phyloP scores from a whole-genome alignment of 2,113 vertebrate genomes.

The Trinectes maculatus region DNA sequence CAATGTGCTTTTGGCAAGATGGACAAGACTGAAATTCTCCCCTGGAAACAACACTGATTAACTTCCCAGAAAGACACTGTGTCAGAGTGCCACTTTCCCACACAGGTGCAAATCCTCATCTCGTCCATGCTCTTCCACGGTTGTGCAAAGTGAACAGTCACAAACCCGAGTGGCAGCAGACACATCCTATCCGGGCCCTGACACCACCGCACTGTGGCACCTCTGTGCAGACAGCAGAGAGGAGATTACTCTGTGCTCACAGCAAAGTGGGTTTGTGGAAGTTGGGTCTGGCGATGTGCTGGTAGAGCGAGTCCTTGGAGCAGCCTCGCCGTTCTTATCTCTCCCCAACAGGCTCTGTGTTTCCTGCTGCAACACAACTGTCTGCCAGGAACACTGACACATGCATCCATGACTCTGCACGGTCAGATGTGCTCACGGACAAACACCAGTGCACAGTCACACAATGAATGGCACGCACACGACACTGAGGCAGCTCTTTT shows the following conservation, averaged over 20 bases:
- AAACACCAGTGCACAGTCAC: constrained; percentile 37
- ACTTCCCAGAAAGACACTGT: constrained; percentile 27
- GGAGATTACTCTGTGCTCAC: constrained; percentile 72
- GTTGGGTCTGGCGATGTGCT: constrained; percentile 73
- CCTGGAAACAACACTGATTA: constrained; percentile 55
- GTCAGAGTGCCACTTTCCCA: constrained; percentile 8
- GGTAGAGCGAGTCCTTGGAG: constrained; percentile 71
- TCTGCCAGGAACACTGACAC: constrained; percentile 65
- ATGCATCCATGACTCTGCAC: constrained; percentile 48
- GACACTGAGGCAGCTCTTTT: constrained; percentile 42
- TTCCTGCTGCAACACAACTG: constrained; percentile 70
- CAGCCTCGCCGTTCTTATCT: constrained; percentile 75
- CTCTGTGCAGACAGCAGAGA: constrained; percentile 55
- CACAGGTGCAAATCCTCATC: too few relatives aligned
- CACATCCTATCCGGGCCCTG: constrained; percentile 55
- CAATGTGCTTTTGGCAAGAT: constrained; percentile 45
- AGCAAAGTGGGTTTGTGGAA: constrained; percentile 80
- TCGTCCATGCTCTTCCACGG: not conserved
- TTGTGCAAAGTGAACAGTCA: constrained; percentile 54
- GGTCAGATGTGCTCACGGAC: constrained; percentile 50
- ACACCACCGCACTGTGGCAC: constrained; percentile 62
- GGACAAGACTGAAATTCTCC: constrained; percentile 22
- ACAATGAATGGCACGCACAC: constrained; percentile 6
- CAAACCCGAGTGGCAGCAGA: constrained; percentile 36
- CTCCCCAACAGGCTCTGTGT: constrained; percentile 75